phyloP scores from a whole-genome alignment of 2,797 vertebrate genomes.

The Spheniscus humboldti region DNA sequence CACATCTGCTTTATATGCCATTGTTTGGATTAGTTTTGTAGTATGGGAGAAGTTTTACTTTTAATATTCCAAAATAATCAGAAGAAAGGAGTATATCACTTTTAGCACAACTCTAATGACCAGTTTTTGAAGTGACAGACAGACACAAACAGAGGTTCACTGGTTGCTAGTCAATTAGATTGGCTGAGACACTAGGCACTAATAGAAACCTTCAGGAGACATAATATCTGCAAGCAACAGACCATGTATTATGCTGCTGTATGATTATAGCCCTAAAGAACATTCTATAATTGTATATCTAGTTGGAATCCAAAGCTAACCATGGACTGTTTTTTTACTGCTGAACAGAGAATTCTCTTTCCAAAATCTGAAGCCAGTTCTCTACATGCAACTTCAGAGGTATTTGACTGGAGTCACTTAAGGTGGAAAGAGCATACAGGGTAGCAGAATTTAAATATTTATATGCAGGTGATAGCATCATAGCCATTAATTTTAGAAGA shows the following conservation, averaged over 20 bases:
- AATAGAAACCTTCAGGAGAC: conserved; percentile 7
- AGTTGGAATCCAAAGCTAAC: conserved; percentile 36
- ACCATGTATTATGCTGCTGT: not conserved
- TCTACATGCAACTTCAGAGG: conserved; percentile 23
- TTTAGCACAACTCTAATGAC: not conserved
- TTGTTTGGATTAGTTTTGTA: not conserved
- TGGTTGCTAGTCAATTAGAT: not conserved
- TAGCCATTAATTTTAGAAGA: not conserved
- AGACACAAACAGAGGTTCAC: not conserved
- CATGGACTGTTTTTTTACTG: conserved; percentile 18
- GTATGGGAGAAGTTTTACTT: not conserved
- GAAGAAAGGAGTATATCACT: not conserved
- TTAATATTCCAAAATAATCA: not conserved
- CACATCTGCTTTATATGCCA: not conserved
- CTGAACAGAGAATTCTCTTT: conserved; percentile 48
- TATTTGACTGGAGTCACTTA: not conserved
- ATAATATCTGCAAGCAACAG: not conserved
- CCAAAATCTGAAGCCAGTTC: not conserved
- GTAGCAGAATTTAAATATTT: not conserved
- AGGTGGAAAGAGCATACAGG: not conserved
- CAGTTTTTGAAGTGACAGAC: not conserved
- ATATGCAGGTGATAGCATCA: not conserved
- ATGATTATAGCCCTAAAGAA: conserved; percentile 29
- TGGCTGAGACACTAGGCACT: not conserved
- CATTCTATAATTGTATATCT: not conserved